phyloP scores from a whole-genome alignment of 2,797 vertebrate genomes.

The Mareca strepera region DNA sequence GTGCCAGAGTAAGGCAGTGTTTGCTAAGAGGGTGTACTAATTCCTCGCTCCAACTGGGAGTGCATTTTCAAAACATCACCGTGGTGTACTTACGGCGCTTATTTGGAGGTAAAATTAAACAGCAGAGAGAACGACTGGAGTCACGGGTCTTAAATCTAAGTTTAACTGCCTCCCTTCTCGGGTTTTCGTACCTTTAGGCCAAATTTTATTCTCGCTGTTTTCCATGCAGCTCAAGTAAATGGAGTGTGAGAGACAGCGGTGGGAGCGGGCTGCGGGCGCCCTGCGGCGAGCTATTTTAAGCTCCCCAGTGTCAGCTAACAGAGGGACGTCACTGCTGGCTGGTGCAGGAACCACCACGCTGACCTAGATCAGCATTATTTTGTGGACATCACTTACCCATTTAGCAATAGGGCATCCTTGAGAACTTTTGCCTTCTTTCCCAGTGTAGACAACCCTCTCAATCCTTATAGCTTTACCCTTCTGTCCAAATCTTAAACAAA shows the following conservation, averaged over 20 bases:
- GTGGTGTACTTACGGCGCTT: not conserved
- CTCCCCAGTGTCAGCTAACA: not conserved
- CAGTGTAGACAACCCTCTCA: slow-evolving; percentile 96
- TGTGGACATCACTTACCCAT: slow-evolving; percentile 88
- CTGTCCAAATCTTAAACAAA: slow-evolving; percentile 89
- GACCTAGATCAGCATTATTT: not conserved
- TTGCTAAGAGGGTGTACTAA: not conserved
- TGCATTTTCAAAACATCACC: not conserved
- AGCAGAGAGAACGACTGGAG: not conserved
- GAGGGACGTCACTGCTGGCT: not conserved
- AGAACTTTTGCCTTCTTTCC: slow-evolving; percentile 98
- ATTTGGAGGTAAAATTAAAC: not conserved
- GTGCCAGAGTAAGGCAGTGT: not conserved
- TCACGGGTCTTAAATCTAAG: not conserved
- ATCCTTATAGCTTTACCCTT: slow-evolving; percentile 93
- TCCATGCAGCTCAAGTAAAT: not conserved
- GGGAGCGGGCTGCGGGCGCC: not conserved
- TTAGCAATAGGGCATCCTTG: slow-evolving; percentile 99
- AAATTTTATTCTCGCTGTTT: not conserved
- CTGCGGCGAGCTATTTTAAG: not conserved
- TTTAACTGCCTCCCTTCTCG: not conserved
- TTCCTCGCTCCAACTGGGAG: not conserved
- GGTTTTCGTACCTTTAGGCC: not conserved
- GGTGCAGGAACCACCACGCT: not conserved
- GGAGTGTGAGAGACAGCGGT: not conserved